Conservation (phyloP, 2,113 vertebrate genomes). For the Aspiorhynchus laticeps region DNA sequence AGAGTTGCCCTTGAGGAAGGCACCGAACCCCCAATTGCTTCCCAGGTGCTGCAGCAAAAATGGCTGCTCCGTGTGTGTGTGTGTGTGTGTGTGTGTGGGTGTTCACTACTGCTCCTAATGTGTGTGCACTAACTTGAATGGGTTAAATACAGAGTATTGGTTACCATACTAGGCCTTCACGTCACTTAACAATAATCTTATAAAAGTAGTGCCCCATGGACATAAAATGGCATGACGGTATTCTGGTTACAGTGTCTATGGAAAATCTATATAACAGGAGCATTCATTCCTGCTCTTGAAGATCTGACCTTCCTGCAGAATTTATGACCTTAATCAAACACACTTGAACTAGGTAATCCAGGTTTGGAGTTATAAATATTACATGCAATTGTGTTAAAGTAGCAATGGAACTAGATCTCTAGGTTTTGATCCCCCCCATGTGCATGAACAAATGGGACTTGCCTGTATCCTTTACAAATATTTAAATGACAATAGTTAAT, state of each 20-base stretch:
- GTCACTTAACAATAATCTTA: neutral
- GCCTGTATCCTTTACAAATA: neutral
- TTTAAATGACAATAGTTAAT: no score
- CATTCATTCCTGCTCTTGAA: neutral
- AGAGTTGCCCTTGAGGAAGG: neutral
- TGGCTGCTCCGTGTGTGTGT: neutral
- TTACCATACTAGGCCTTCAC: no score
- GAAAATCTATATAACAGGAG: neutral
- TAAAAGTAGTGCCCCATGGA: neutral
- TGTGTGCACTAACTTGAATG: no score
- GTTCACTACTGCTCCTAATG: neutral
- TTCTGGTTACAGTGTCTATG: neutral
- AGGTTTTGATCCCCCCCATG: neutral
- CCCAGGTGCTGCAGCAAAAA: neutral
- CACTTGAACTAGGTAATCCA: neutral
- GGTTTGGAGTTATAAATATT: neutral
- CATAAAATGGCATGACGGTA: neutral
- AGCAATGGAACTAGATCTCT: neutral
- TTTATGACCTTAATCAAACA: neutral
- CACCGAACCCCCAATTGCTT: neutral
- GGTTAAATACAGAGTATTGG: neutral
- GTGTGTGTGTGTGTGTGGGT: neutral
- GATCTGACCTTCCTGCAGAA: neutral
- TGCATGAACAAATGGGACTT: neutral
- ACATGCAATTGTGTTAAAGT: neutral